Conservation (phyloP, 2,888 invertebrate species). For the Elmis aenea region DNA sequence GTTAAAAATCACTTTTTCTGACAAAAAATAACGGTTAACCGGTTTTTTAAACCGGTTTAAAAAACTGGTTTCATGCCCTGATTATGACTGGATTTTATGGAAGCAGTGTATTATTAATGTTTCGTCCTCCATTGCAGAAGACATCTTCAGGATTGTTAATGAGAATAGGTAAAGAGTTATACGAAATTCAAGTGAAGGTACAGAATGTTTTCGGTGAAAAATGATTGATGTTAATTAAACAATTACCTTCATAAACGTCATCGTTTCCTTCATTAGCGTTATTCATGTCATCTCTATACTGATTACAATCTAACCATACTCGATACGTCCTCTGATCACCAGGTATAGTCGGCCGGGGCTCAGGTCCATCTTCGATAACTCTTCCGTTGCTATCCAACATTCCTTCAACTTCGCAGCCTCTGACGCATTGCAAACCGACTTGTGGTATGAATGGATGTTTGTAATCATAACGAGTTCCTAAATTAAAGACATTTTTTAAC, state of each 20-base stretch:
- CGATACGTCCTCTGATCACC: constrained; percentile 90
- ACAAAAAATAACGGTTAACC: no score
- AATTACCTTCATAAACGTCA: constrained; percentile 50
- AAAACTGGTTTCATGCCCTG: no score
- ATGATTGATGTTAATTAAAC: no score
- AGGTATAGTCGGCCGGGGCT: constrained; percentile 77
- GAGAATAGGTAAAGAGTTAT: no score
- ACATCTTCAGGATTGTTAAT: no score
- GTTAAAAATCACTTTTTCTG: no score
- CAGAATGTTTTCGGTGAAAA: no score
- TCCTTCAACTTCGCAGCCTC: constrained; percentile 98
- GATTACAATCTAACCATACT: constrained; percentile 94
- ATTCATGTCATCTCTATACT: constrained; percentile 91
- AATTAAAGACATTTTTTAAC: constrained; percentile 15
- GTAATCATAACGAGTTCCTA: constrained; percentile 74
- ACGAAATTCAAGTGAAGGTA: no score
- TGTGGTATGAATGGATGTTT: constrained; percentile 85
- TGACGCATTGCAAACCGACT: constrained; percentile 84
- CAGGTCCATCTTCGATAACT: constrained; percentile 94
- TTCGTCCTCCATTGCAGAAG: no score
- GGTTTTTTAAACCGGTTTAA: no score
- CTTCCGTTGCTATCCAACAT: constrained; percentile 93
- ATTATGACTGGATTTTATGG: no score
- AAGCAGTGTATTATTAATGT: no score
- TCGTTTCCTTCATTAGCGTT: constrained; percentile 73